phyloP scores from a whole-genome alignment of 1,140 invertebrate genomes.

The Chrysomallon squamiferum region DNA sequence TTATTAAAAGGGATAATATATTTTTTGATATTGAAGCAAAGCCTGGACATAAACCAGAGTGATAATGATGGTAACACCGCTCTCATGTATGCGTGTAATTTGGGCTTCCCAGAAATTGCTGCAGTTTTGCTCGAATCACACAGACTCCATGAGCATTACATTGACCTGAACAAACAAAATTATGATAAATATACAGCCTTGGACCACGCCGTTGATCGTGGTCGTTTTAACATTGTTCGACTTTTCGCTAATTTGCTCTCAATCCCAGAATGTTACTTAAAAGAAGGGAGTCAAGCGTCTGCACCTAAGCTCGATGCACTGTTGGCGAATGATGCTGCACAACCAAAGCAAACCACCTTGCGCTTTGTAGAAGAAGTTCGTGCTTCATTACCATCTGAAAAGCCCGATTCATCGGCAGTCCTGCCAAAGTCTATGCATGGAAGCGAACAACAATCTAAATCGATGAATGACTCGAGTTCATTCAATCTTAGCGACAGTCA shows the following conservation, averaged over 20 bases:
- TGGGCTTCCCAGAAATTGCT: conserved; percentile 18
- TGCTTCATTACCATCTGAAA: too few species aligned
- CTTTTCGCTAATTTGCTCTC: background rate
- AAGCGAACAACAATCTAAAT: too few species aligned
- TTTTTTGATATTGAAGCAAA: conserved; percentile 26
- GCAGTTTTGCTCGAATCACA: conserved; percentile 9
- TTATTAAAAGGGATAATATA: too few species aligned
- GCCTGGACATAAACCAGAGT: conserved; percentile 25
- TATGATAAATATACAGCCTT: conserved; percentile 36
- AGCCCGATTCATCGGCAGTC: too few species aligned
- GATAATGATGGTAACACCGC: conserved; percentile 51
- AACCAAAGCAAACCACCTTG: too few species aligned
- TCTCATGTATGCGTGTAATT: conserved; percentile 29
- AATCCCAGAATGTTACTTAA: background rate
- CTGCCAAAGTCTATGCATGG: too few species aligned
- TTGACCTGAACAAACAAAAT: conserved; percentile 28
- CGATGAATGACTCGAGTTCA: too few species aligned
- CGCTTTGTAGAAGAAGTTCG: too few species aligned
- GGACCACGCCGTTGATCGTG: conserved; percentile 9
- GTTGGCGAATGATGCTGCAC: too few species aligned
- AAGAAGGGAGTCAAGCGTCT: too few species aligned
- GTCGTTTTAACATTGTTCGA: conserved; percentile 10
- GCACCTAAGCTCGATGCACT: too few species aligned
- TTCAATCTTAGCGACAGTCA: too few species aligned
- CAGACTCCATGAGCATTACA: conserved; percentile 11